phyloP scores from a whole-genome alignment of 35 echinoderm and acorn worm genomes.

The Ophioderma brevispina region DNA sequence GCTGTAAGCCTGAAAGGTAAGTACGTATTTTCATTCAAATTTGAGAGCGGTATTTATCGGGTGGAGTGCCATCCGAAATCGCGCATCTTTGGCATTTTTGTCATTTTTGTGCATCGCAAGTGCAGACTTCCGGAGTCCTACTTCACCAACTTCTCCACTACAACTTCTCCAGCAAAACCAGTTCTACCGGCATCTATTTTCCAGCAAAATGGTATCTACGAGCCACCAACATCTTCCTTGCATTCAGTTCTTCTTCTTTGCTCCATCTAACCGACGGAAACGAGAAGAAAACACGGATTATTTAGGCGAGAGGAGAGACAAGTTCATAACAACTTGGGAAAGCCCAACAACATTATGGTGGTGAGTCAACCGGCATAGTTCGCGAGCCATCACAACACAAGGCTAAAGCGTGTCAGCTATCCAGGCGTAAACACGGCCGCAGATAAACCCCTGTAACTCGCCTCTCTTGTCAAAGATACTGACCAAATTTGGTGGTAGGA shows the following conservation, averaged over 20 bases:
- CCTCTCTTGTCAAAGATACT: not conserved
- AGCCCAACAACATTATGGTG: slow-evolving; percentile 4
- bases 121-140: slow-evolving; percentile 93
- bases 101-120: slow-evolving; percentile 94
- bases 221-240: not conserved
- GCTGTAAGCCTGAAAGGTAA: slow-evolving; percentile 68
- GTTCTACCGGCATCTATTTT: not conserved
- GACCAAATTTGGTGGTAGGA: not conserved
- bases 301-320: not conserved
- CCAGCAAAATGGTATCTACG: not conserved
- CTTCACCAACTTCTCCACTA: slow-evolving; percentile 41
- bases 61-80: slow-evolving; percentile 64
- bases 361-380: slow-evolving; percentile 42
- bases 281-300: not conserved
- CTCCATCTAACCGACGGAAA: not conserved
- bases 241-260: not conserved
- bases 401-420: slow-evolving; percentile 50
- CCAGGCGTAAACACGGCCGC: not conserved
- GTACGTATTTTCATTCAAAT: slow-evolving; percentile 60
- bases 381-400: slow-evolving; percentile 14
- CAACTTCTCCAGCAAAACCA: slow-evolving; percentile 15
- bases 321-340: not conserved
- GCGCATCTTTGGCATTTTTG: slow-evolving; percentile 99
- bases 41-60: slow-evolving; percentile 41
- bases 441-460: not conserved